phyloP scores from a whole-genome alignment of 2,113 vertebrate species.

The Sarotherodon lohbergeri region DNA sequence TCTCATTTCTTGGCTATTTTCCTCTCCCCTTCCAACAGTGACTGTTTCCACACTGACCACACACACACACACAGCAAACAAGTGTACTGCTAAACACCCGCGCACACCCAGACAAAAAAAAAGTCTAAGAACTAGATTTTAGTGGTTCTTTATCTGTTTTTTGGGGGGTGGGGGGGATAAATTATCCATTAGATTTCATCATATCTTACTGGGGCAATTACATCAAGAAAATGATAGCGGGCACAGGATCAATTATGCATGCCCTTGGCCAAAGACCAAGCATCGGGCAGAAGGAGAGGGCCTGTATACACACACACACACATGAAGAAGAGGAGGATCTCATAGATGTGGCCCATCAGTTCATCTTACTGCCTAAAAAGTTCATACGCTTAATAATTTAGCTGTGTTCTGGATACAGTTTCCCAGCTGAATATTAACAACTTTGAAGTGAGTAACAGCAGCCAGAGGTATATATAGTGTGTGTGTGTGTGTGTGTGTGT shows the following conservation, averaged over 20 bases:
- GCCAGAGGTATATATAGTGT: constrained; percentile 66
- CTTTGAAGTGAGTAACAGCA: constrained; percentile 91
- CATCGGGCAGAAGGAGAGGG: constrained; percentile 89
- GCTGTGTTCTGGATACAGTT: constrained; percentile 99
- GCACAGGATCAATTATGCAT: constrained; percentile 99
- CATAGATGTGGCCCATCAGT: constrained; percentile 98
- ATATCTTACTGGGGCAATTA: constrained; percentile 99
- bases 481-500: constrained; percentile 22
- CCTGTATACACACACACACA: constrained; percentile 64
- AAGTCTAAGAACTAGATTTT: constrained; percentile 54
- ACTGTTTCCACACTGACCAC: not conserved
- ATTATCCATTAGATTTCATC: constrained; percentile 99
- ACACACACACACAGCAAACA: not conserved
- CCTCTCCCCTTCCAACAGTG: not conserved
- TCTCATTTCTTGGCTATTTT: not conserved
- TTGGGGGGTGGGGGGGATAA: constrained; percentile 74
- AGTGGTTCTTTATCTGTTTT: constrained; percentile 80
- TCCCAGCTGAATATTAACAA: constrained; percentile 99
- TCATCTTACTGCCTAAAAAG: constrained; percentile 99
- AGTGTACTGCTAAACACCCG: not conserved
- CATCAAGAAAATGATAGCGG: constrained; percentile 98
- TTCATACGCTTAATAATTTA: constrained; percentile 99
- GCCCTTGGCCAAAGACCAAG: constrained; percentile 95
- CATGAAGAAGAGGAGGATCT: constrained; percentile 84
- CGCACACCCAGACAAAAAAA: not conserved